A percentile compares a stretch with the other conserved stretches of the same genome.
These are phyloP conservation scores for Ageneiosus marmoratus DNA, from an alignment of 2,113 vertebrate species.

Conservation along the genomic window DNA sequence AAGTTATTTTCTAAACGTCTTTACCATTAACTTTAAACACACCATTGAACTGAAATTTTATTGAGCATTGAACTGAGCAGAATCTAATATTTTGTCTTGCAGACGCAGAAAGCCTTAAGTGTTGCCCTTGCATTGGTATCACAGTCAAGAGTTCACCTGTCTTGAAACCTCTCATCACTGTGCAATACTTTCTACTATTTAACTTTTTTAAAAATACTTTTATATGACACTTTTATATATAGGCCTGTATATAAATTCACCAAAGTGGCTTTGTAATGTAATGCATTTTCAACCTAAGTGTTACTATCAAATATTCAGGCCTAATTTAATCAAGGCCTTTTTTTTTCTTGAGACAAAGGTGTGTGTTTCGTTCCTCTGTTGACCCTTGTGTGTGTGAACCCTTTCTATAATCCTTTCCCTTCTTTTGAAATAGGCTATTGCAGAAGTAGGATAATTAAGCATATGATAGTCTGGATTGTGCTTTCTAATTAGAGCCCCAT, in stretches of 20 bases:
- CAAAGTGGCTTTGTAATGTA: constrained; percentile 47
- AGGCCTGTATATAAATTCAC: constrained; percentile 50
- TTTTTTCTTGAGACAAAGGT: not conserved
- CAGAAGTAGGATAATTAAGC: constrained; percentile 17
- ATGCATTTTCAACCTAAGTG: constrained; percentile 36
- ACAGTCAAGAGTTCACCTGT: constrained; percentile 43
- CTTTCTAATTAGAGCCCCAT: not conserved
- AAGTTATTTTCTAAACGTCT: constrained; percentile 56
- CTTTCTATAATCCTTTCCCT: constrained; percentile 43
- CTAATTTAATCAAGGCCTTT: constrained; percentile 31
- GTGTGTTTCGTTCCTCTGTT: constrained; percentile 31
- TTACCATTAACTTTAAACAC: rapidly evolving
- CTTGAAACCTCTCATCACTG: constrained; percentile 45
- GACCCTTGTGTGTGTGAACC: constrained; percentile 8
- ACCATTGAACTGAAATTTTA: not conserved
- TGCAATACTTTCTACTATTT: constrained; percentile 57
- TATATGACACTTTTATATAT: constrained; percentile 41
- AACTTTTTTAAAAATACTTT: constrained; percentile 45
- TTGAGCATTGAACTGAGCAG: no score
- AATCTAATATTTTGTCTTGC: constrained; percentile 31
- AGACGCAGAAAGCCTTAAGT: constrained; percentile 88
- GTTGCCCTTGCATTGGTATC: constrained; percentile 25
- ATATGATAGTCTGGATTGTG: constrained; percentile 14
- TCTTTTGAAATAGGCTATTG: constrained; percentile 25
- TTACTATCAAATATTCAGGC: constrained; percentile 48